Percentiles rank a stretch among this genome's conserved stretches.
Evolutionary conservation across 2,113 vertebrate species (phyloP).

Genomic region (Neotoma lepida): DNA sequence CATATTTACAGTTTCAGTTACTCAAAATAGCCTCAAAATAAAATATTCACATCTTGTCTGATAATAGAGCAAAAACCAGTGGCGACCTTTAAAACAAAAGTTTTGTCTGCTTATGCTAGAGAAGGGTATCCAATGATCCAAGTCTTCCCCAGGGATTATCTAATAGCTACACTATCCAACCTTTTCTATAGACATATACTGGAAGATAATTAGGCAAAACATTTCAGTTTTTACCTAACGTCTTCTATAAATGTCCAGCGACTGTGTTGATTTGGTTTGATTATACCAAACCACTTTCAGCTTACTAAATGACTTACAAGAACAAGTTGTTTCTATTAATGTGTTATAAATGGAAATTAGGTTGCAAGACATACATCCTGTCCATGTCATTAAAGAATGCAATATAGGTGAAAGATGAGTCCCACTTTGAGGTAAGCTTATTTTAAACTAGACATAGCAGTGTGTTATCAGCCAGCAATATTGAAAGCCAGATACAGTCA

Average conservation of each 20-base stretch:
- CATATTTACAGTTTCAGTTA: background rate
- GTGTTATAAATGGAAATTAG: background rate
- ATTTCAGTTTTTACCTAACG: background rate
- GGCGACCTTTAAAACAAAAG: background rate
- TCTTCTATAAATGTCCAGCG: background rate
- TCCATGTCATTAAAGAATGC: background rate
- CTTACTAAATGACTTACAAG: conserved; percentile 24
- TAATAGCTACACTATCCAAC: background rate
- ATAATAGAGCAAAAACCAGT: background rate
- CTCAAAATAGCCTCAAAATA: conserved; percentile 60
- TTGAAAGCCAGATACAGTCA: conserved; percentile 26
- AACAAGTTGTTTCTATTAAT: background rate
- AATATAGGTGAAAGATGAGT: background rate
- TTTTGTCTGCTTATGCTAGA: conserved; percentile 27
- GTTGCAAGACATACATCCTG: background rate
- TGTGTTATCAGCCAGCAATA: background rate
- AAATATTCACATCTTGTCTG: background rate
- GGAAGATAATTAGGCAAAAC: conserved; percentile 24
- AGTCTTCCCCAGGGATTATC: background rate
- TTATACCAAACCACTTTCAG: conserved; percentile 33
- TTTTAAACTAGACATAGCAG: background rate
- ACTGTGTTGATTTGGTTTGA: conserved; percentile 2
- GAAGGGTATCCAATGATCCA: background rate
- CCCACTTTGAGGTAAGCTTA: conserved; percentile 4
- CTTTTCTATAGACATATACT: conserved; percentile 1